Evolutionary conservation across 2,888 invertebrate species (phyloP).

Genomic region (Flexamia atlantica): DNA sequence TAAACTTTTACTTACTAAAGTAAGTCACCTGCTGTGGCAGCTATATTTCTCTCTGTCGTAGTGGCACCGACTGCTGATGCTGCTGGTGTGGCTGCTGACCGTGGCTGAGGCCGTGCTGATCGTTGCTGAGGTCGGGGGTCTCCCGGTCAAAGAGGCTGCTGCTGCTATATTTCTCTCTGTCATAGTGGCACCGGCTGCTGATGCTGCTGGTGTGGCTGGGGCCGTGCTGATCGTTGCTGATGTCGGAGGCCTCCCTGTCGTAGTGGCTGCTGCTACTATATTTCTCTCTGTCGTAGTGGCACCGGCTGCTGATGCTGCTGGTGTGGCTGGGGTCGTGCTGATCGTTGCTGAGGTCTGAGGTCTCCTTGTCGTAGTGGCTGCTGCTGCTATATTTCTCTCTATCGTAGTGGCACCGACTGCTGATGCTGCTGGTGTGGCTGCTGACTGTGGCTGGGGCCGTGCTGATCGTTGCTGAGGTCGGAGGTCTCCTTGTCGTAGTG

Average conservation of each 20-base stretch:
- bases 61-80: conserved; percentile 94
- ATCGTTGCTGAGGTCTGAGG: conserved; percentile 89
- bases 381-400: background rate
- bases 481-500: conserved; percentile 81
- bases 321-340: conserved; percentile 87
- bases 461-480: conserved; percentile 89
- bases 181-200: conserved; percentile 90
- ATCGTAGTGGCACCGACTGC: conserved; percentile 88
- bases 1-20: too few species aligned
- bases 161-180: conserved; percentile 79
- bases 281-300: conserved; percentile 81
- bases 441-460: conserved; percentile 88
- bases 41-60: conserved; percentile 74
- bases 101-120: conserved; percentile 88
- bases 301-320: conserved; percentile 89
- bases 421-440: conserved; percentile 90
- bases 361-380: too few species aligned
- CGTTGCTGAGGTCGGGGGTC: conserved; percentile 86
- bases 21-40: too few species aligned
- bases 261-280: too few species aligned
- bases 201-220: conserved; percentile 90
- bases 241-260: conserved; percentile 83
- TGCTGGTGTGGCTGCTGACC: conserved; percentile 89
- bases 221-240: conserved; percentile 91
- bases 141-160: too few species aligned